A percentile compares a stretch with the other conserved stretches of the same genome.
Evolutionary conservation across 2,113 vertebrate genomes (phyloP).

Genomic region (Mus musculus): GRCm39 chr6:96469501-96470000

Average conservation of each 20-base stretch:
- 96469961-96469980: rapidly evolving
- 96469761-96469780: background rate
- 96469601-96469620: background rate
- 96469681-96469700: background rate
- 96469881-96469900: background rate
- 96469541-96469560: background rate
- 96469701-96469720: constrained; percentile 7
- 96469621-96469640: background rate
- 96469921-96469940: background rate
- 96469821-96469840: background rate
- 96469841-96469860: background rate
- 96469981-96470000: background rate
- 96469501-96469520: background rate
- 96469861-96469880: background rate
- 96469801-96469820: background rate
- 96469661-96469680: background rate
- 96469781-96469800: background rate
- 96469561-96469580: background rate
- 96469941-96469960: background rate
- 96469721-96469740: background rate
- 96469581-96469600: background rate
- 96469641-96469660: background rate
- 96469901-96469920: background rate
- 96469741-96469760: background rate
- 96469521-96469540: background rate